Base-by-base conservation (phyloP, 1,140 invertebrate species). In the Drosophila aff. region DNA sequence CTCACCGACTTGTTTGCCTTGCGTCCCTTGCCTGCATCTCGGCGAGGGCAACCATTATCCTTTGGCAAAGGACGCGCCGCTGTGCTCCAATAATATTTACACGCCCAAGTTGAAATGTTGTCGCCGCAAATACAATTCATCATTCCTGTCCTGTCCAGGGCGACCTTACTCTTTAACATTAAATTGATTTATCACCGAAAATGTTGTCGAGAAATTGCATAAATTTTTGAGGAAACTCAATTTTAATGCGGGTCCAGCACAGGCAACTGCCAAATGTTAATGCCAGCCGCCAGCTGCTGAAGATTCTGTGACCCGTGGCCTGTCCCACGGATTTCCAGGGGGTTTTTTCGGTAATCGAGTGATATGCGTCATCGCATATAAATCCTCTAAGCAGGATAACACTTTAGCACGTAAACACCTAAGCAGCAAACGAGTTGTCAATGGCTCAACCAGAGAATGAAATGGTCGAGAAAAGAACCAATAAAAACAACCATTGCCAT, bases 341-440 rank as follows among this genome's bases (percentile, higher is more conserved):
- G 49, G 31, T 55, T 28, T 53, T 16, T 52, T 36, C 18, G 9
- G 64, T 80, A 65, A 80, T 79, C 67, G 69, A 77, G 55, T 55
- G 59, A 68, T 71, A 69, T 61, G 63, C 50, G 31, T 66, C 52
- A 28, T 40, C 50, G 57, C 68, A 73, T 57, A 82, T 64, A 82
- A 79, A 83, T 74, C 72, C 80, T 52, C 43, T 78, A 71, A 84
- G 73, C 63, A 52, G 81, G 84, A 87, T 89, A 87, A 90, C 78
- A 76, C 52, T 84, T 90, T 72, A 46, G 66, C 81, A 84, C 84
- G 73, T 89, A 84, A 89, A 90, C 84, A 89, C 84, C 84, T 90
- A 62, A 89, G 63, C 65, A 59, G 66, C 50, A 43, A 79, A 74
- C 65, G 59, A 81, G 85, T 82, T 81, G 86, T 87, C 84, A 89